Base-by-base conservation (phyloP, 2,113 vertebrate species). In the Smithornis capensis region DNA sequence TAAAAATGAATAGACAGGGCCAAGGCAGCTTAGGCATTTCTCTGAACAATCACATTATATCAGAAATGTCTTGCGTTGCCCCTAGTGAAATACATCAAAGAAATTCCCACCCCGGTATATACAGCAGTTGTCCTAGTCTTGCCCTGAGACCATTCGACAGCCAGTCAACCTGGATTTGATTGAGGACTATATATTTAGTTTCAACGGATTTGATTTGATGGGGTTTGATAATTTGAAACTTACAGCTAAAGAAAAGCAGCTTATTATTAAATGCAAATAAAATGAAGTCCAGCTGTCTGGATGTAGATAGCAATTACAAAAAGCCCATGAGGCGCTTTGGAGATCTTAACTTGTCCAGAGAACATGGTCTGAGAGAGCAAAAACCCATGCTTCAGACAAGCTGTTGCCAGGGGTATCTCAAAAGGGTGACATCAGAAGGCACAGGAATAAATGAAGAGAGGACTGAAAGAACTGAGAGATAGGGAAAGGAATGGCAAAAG, bases 231-330 rank as follows among this genome's bases (percentile, higher is more conserved):
- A 98, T 97, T 96, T 94, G 94, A 92, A 97, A 96, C 81, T 97
- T 97, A 95, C 83, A 97, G 94, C 94, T 90, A 96, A 96, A 94
- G 95, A 97, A 98, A 97, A 97, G 87, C 25, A 85, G 95, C 95
- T 97, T 98, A 97, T 98, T 98, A 98, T 96, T 96, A 97, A 97
- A 97, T 96, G 94, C 95, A 98, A 98, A 97, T 97, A 97, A 96
- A 97, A 96, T 87, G 85, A 97, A 97, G 92, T 97, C 96, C 67
- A 33, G 90, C 96, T 98, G 96, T 93, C 86, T 96, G 95, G 89
- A 92, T 97, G 63, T 90, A 98, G 97, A 98, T 55, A 96, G 95
- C 98, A 98, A 97, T 97, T 97, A 96, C 79, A 96, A 82, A 98
- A 97, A 97, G 77, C 91, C 82, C 77, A 93, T 59, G 81, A 98